Base-by-base conservation (phyloP, 2,888 invertebrate genomes). In the Ceriagrion tenellum region DNA sequence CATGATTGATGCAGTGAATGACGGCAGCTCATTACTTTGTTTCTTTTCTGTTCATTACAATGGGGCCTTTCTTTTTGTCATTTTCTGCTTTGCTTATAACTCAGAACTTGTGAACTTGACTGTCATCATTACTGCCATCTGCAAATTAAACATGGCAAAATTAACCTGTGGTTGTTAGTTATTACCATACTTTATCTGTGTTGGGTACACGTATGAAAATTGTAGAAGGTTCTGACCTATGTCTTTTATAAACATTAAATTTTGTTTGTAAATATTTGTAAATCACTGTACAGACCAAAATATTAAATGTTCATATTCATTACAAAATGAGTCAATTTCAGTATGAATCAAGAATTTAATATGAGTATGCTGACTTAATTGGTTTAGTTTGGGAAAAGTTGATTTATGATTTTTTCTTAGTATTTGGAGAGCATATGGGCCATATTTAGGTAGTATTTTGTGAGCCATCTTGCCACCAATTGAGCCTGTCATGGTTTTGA, bases 201-300 rank as follows among this genome's bases (percentile, higher is more conserved):
- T 10, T 13, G 12, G 35, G 81, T 81, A 10, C 12, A 16, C 35
- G 35, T 35, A 12, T 18, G 13, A 35, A 35, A 81, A 35, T 16
- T 81, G 81, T 81, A 81, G 81, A 35, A 26, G 81, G 35, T 35
- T n/a, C 35, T 81, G 16, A 35, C 35, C 35, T 1, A 16, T 18
- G 81, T 81, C 13, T 81, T 81, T 81, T 81, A 26, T 81, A 35
- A 81, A 35, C 81, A 30, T 81, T 81, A 30, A 74, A 93, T 74
- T 93, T 93, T 93, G 40, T 69, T 30, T 93, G 93, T 93, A 93
- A 74, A 93, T 93, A 93, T 69, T 93, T 93, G 93, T 93, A 93
- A 93, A 93, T 93, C 69, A 55, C 69, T 93, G 93, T 93, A 93
- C 93, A 93, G 47, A 69, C 69, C 69, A 69, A 47, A 93, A 23